A percentile compares a stretch with the other conserved stretches of the same genome.
phyloP scores from a whole-genome alignment of 2,797 vertebrate species.

The Sebastes itinus region DNA sequence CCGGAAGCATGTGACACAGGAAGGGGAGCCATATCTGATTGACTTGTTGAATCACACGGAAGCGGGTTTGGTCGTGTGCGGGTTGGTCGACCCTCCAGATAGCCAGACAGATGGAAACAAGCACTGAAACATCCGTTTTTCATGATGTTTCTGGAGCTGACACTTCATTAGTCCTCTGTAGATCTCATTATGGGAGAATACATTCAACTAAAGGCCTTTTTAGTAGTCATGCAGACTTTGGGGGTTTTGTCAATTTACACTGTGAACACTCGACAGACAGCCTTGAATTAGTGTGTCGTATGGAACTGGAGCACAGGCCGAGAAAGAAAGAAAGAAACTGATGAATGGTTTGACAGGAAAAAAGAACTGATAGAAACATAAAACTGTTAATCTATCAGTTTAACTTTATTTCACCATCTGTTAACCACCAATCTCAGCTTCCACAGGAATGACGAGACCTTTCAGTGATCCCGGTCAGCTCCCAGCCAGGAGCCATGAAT shows the following conservation, averaged over 20 bases:
- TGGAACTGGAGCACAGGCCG: background rate
- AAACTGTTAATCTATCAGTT: background rate
- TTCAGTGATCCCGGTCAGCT: background rate
- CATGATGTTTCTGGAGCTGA: background rate
- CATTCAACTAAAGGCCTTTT: background rate
- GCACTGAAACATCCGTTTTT: background rate
- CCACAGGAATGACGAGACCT: conserved; percentile 2
- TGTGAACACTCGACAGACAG: background rate
- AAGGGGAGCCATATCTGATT: too few relatives aligned
- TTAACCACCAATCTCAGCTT: background rate
- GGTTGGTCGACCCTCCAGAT: too few relatives aligned
- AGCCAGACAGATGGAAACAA: too few relatives aligned
- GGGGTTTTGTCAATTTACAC: background rate
- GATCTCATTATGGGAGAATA: background rate
- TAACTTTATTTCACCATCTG: background rate
- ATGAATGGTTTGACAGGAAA: background rate
- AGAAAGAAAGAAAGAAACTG: background rate
- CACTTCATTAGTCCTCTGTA: background rate
- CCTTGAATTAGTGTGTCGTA: background rate
- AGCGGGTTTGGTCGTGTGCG: too few relatives aligned
- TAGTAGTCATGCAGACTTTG: background rate
- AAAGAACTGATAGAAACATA: too few relatives aligned
- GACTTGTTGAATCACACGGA: too few relatives aligned
- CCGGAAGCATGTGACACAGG: too few relatives aligned
- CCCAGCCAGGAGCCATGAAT: conserved; percentile 17